Conservation (phyloP, 2,113 vertebrate species). For the Todiramphus chloris region DNA sequence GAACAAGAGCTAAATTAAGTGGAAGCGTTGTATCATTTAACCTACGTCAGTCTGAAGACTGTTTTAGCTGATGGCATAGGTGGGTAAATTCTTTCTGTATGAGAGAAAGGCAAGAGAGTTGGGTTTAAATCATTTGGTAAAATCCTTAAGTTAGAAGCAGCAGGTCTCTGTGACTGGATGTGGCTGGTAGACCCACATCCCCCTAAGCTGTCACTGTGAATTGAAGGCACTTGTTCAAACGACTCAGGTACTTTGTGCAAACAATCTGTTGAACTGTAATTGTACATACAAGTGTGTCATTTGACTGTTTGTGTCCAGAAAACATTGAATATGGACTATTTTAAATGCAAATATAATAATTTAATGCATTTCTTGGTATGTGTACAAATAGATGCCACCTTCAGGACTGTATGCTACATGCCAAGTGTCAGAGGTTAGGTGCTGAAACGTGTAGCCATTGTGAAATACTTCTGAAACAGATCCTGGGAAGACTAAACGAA, state of each 20-base stretch:
- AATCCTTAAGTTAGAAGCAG: neutral
- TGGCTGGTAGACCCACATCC: neutral
- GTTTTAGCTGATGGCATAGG: neutral
- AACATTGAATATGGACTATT: neutral
- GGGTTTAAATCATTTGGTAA: neutral
- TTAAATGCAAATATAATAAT: neutral
- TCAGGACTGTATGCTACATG: neutral
- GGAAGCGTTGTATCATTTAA: neutral
- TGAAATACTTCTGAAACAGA: neutral
- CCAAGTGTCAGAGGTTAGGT: neutral
- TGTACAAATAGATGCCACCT: neutral
- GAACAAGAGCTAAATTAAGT: constrained; percentile 6
- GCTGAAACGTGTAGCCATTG: neutral
- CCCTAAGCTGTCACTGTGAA: neutral
- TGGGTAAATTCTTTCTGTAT: neutral
- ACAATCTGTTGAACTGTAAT: neutral
- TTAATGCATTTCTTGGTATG: neutral
- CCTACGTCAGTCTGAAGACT: neutral
- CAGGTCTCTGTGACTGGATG: neutral
- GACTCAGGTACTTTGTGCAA: neutral
- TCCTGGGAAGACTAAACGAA: neutral
- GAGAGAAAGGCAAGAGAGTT: neutral
- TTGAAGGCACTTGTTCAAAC: neutral
- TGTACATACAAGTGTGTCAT: neutral
- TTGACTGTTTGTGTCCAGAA: neutral